Evolutionary conservation across 1,140 invertebrate genomes (phyloP), one percentile per base, ranked within the genome.

Genomic region (Asbolus verrucosus): DNA sequence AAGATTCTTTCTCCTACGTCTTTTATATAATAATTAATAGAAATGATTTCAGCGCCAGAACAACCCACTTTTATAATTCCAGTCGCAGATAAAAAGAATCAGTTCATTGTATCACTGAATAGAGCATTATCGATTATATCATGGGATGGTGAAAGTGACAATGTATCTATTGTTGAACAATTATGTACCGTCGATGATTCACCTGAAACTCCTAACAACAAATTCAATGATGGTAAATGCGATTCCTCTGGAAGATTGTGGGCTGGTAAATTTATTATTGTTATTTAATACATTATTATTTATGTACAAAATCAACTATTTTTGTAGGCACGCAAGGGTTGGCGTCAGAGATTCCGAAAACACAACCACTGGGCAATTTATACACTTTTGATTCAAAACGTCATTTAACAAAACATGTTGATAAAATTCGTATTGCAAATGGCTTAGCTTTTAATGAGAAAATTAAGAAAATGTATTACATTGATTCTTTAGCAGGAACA

Each of bases 151-250:
- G 61, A 68, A 6, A 74, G 70, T 36, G 62, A 65, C 27, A 76
- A 71, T 69, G 36, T 67, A 21, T 65, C 65, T 6, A 75, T 75
- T 60, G 54, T 75, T 2, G 67, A 77, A 69, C 69, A 63, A 63
- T 11, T 77, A 1, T 15, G 50, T 16, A 70, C 72, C 65, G 70
- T 76, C 6, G 15, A 84, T 94, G 36, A 2, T 36, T 11, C 33
- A 8, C 2, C 5, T 11, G 2, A 36, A 36, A 3, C 33, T 8
- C 9, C 30, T 2, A 60, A 60, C 38, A 93, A 89, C 73, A 84
- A 92, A 72, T 88, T 92, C 70, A 96, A 96, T 76, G 94, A 96
- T 80, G 94, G 88, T 9, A 96, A 96, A 82, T 90, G 89, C 70
- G 94, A 96, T 81, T 84, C 88, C 0, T 79, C 76, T 2, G 94